These are phyloP conservation scores for Sarcophaga rosellei DNA, from an alignment of 2,888 invertebrate species.

Conservation along the genomic window DNA sequence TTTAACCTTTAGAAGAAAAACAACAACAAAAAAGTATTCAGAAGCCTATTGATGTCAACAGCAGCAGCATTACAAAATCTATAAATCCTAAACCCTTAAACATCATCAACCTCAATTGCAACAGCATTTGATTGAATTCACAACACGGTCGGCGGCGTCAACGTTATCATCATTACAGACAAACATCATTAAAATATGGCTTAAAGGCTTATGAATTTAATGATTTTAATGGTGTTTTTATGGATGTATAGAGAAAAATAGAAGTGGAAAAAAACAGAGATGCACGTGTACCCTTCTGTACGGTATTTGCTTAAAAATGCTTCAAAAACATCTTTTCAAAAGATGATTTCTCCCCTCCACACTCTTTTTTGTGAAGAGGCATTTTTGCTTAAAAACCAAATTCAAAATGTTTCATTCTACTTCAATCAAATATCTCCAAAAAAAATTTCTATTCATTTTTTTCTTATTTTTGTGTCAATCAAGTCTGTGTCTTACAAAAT, in stretches of 20 bases:
- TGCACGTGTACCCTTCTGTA: constrained; percentile 40
- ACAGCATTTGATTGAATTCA: not conserved
- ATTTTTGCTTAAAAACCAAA: too few relatives aligned
- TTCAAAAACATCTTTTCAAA: too few relatives aligned
- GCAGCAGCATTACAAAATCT: constrained; percentile 27
- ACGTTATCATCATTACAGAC: not conserved
- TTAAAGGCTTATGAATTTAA: constrained; percentile 37
- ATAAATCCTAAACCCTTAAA: constrained; percentile 3
- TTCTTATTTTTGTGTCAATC: too few relatives aligned
- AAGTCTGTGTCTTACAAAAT: too few relatives aligned
- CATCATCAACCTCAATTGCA: constrained; percentile 16
- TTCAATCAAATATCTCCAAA: not conserved
- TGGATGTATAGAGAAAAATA: constrained; percentile 14
- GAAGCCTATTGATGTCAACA: constrained; percentile 49
- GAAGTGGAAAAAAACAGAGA: not conserved
- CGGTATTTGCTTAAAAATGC: constrained; percentile 2
- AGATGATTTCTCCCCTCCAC: not conserved
- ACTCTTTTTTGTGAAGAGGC: not conserved
- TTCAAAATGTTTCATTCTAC: not conserved
- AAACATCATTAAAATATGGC: constrained; percentile 43
- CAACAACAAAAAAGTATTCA: not conserved
- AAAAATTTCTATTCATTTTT: too few relatives aligned
- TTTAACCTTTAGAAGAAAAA: not conserved
- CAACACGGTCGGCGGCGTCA: not conserved
- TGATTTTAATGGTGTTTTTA: constrained; percentile 36